Conservation (phyloP, 2,888 invertebrate genomes). For the Catocala fraxini region DNA sequence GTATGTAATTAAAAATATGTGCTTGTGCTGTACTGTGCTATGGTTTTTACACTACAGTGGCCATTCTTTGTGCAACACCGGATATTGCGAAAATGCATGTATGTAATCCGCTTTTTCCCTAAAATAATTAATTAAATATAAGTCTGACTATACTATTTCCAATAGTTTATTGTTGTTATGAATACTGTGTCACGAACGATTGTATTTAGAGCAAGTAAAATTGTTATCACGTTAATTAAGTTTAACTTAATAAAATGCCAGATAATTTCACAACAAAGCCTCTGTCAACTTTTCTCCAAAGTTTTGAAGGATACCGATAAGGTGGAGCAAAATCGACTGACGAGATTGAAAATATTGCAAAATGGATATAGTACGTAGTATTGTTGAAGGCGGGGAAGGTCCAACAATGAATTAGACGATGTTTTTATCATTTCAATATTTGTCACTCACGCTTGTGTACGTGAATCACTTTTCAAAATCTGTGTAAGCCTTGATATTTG, state of each 20-base stretch:
- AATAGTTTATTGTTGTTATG: neutral
- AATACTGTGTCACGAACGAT: conserved; percentile 7
- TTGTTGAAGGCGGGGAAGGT: conserved; percentile 3
- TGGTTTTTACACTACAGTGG: neutral
- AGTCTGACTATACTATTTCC: too few species aligned
- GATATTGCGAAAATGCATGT: neutral
- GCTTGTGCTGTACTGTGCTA: neutral
- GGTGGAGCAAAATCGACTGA: conserved; percentile 30
- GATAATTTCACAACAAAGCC: conserved; percentile 47
- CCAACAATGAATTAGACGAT: neutral
- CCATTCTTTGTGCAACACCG: neutral
- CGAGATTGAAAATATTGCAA: conserved; percentile 40
- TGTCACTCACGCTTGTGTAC: too few species aligned
- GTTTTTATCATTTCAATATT: too few species aligned
- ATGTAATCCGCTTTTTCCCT: too few species aligned
- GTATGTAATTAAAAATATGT: neutral
- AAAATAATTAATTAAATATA: too few species aligned
- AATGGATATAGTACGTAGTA: conserved; percentile 23
- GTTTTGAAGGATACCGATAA: conserved; percentile 49
- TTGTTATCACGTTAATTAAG: conserved; percentile 34
- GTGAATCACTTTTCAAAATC: too few species aligned
- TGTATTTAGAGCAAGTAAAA: conserved; percentile 8
- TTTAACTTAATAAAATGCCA: conserved; percentile 46
- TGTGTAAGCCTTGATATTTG: conserved; percentile 24
- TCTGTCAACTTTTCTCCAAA: conserved; percentile 39